Evolutionary conservation across 2,888 invertebrate genomes (phyloP).

Genomic region (Leistus spinibarbis): DNA sequence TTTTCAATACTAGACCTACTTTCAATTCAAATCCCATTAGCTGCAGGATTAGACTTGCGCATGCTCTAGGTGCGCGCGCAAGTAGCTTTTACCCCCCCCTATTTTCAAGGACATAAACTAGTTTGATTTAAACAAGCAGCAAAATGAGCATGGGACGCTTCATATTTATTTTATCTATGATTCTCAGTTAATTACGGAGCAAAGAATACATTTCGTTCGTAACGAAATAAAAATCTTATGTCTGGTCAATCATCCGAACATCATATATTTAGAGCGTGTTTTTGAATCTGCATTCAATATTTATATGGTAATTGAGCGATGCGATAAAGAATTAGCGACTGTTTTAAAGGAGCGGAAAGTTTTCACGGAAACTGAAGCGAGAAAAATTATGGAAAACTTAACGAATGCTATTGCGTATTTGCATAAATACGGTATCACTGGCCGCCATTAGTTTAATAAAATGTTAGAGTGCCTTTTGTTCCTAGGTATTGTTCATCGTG

Average conservation of each 20-base stretch:
- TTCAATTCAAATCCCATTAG: no score
- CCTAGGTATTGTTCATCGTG: constrained; percentile 59
- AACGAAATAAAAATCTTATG: constrained; percentile 63
- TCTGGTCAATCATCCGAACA: constrained; percentile 62
- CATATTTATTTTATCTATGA: neutral
- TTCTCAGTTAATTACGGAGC: neutral
- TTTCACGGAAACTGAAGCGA: constrained; percentile 52
- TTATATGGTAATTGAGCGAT: constrained; percentile 63
- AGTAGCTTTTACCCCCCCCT: no score
- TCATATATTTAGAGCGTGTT: constrained; percentile 61
- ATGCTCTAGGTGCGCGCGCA: no score
- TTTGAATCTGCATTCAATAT: constrained; percentile 62
- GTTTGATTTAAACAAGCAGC: no score
- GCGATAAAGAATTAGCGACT: constrained; percentile 58
- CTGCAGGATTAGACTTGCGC: no score
- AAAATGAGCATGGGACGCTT: no score
- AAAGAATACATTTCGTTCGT: constrained; percentile 48
- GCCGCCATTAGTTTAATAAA: neutral
- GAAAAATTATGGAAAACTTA: constrained; percentile 53
- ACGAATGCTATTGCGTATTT: constrained; percentile 56
- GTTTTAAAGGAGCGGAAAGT: constrained; percentile 51
- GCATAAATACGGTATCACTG: constrained; percentile 54
- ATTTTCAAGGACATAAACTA: no score
- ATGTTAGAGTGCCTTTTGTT: neutral
- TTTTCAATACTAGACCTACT: no score